These are phyloP conservation scores for Scomber japonicus DNA, from an alignment of 2,113 vertebrate genomes.

Conservation along the genomic window DNA sequence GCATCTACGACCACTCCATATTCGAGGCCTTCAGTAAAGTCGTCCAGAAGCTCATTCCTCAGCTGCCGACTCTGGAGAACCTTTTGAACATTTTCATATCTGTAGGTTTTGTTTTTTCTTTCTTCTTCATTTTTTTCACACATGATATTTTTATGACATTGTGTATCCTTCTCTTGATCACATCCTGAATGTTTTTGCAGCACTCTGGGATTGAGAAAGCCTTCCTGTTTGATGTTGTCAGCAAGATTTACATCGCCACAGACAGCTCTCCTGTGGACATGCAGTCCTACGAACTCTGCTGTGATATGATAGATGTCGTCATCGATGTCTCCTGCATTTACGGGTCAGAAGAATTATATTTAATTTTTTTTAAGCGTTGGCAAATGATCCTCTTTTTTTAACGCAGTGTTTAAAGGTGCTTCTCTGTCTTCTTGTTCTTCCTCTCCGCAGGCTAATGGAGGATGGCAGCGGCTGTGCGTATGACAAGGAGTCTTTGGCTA, in stretches of 20 bases:
- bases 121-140: too few relatives aligned
- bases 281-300: constrained; percentile 97
- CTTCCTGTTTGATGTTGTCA: constrained; percentile 97
- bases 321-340: constrained; percentile 98
- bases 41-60: constrained; percentile 97
- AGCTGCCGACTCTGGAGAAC: constrained; percentile 97
- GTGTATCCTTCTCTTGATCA: background rate
- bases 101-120: constrained; percentile 81
- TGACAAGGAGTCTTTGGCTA: constrained; percentile 96
- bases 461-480: constrained; percentile 94
- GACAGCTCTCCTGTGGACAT: constrained; percentile 98
- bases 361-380: background rate
- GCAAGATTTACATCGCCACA: constrained; percentile 97
- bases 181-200: constrained; percentile 76
- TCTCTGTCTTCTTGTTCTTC: background rate
- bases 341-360: constrained; percentile 84
- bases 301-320: constrained; percentile 98
- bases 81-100: constrained; percentile 99
- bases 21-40: constrained; percentile 99
- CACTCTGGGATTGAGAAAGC: constrained; percentile 99
- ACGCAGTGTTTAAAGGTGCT: background rate
- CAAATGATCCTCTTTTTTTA: background rate
- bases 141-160: background rate
- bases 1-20: constrained; percentile 99
- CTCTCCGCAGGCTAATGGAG: constrained; percentile 88